Evolutionary conservation across 2,113 vertebrate species (phyloP).

Genomic region (Ramphastos sulfuratus): DNA sequence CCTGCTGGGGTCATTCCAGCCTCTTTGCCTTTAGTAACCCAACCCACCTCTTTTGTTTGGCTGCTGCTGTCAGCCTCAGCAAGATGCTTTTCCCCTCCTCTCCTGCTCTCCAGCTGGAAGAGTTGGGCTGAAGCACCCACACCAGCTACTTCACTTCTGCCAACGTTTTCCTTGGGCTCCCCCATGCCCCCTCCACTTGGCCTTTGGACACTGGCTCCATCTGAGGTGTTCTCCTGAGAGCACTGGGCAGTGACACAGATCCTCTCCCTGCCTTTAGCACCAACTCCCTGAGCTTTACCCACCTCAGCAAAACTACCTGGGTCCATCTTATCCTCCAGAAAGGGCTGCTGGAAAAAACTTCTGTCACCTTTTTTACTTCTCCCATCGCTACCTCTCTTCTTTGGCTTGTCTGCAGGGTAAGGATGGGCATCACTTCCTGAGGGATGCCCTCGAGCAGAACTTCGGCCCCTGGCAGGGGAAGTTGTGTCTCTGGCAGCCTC

Average conservation of each 20-base stretch:
- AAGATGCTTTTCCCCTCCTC: neutral
- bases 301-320: neutral
- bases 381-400: slow-evolving; percentile 43
- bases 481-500: neutral
- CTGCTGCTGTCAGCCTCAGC: neutral
- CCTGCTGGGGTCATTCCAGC: neutral
- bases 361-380: slow-evolving; percentile 58
- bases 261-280: neutral
- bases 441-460: neutral
- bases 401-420: slow-evolving; percentile 16
- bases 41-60: fast-evolving
- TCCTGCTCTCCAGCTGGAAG: neutral
- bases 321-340: neutral
- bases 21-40: neutral
- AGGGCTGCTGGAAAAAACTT: slow-evolving; percentile 6
- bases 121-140: neutral
- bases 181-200: fast-evolving
- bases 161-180: fast-evolving
- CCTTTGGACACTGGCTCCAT: fast-evolving
- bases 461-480: neutral
- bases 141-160: neutral
- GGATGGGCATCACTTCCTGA: neutral
- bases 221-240: neutral
- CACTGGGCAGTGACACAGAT: neutral
- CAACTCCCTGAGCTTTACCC: neutral